Evolutionary conservation across 2,113 vertebrate genomes (phyloP).

Genomic region (Daubentonia madagascariensis): DNA sequence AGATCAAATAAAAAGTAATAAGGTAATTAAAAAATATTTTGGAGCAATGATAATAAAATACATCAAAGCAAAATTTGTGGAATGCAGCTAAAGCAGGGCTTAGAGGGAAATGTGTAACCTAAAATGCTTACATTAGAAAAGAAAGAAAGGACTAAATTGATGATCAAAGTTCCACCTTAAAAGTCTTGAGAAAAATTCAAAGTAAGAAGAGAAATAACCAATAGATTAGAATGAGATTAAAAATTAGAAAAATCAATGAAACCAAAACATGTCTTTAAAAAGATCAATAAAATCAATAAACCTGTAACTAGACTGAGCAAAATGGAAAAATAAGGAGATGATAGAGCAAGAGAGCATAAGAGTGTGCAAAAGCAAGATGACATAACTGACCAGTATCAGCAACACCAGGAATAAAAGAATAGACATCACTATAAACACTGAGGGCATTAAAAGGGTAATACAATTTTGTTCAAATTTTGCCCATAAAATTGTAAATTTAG

Average conservation of each 20-base stretch:
- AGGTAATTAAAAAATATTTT: not conserved
- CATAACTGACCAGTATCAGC: not conserved
- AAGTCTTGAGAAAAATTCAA: not conserved
- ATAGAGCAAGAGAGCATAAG: not conserved
- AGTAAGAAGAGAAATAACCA: not conserved
- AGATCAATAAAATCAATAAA: not conserved
- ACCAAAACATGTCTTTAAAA: not conserved
- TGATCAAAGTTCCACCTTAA: not conserved
- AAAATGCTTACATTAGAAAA: not conserved
- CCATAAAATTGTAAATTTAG: not conserved
- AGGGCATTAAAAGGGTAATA: not conserved
- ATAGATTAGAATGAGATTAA: not conserved
- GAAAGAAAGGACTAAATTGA: not conserved
- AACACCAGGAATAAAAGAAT: not conserved
- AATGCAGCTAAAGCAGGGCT: not conserved
- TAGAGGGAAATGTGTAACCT: not conserved
- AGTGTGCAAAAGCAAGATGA: not conserved
- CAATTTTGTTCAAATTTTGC: not conserved
- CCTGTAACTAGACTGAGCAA: not conserved
- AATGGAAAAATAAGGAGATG: not conserved
- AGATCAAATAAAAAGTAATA: not conserved
- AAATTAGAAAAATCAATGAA: not conserved
- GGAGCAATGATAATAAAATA: not conserved
- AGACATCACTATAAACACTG: not conserved
- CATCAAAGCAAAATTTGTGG: not conserved